Conservation (phyloP, 2,797 vertebrate species). For the Parambassis ranga region DNA sequence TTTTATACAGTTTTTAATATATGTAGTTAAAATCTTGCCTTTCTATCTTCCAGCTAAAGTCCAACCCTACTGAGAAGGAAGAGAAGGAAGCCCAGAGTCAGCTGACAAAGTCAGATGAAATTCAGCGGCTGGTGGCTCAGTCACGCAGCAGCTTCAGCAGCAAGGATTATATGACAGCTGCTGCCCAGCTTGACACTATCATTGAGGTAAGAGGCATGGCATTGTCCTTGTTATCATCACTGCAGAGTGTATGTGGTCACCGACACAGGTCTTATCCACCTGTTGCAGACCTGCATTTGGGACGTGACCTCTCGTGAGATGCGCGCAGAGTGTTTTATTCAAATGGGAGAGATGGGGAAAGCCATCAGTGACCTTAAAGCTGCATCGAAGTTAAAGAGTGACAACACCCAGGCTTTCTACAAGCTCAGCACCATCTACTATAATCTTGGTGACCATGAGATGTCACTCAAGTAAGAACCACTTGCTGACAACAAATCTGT, state of each 20-base stretch:
- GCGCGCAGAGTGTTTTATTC: conserved; percentile 93
- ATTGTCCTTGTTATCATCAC: neutral
- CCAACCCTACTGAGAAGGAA: conserved; percentile 87
- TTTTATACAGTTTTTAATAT: too few relatives aligned
- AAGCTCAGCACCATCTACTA: conserved; percentile 97
- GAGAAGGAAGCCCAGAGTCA: conserved; percentile 87
- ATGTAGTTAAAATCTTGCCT: too few relatives aligned
- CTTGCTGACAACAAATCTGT: too few relatives aligned
- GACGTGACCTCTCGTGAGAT: conserved; percentile 92
- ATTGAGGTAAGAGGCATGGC: conserved; percentile 83
- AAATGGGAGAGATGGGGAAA: conserved; percentile 92
- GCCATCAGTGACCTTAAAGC: conserved; percentile 96
- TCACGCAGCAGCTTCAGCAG: conserved; percentile 77
- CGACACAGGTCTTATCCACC: neutral
- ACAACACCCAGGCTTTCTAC: conserved; percentile 96
- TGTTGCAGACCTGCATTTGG: conserved; percentile 92
- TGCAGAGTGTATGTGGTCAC: neutral
- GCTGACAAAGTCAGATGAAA: conserved; percentile 89
- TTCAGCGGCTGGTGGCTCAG: conserved; percentile 87
- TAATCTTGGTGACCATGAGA: conserved; percentile 92
- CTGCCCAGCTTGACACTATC: conserved; percentile 85
- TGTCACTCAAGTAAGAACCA: conserved; percentile 91
- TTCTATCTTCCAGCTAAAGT: conserved; percentile 85
- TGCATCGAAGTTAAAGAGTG: conserved; percentile 91
- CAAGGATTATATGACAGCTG: conserved; percentile 83